phyloP scores from a whole-genome alignment of 2,113 vertebrate genomes.

The Neopipo cinnamomea region DNA sequence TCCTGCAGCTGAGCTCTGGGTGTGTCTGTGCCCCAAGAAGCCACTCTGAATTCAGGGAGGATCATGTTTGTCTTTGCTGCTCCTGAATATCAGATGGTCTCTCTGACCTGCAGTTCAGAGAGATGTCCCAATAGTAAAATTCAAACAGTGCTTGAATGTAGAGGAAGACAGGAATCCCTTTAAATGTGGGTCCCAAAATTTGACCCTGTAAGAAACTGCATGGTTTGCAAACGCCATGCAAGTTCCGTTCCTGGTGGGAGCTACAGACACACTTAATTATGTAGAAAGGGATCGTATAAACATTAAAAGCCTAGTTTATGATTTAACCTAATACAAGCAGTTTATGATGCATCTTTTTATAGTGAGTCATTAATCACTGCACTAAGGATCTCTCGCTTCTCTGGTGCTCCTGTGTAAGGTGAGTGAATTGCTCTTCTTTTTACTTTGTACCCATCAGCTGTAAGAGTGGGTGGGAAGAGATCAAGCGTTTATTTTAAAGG shows the following conservation, averaged over 20 bases:
- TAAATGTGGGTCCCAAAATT: background rate
- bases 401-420: background rate
- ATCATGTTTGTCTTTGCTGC: background rate
- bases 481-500: background rate
- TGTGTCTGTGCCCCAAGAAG: background rate
- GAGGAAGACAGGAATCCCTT: background rate
- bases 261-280: conserved; percentile 6
- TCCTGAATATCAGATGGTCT: background rate
- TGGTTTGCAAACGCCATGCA: background rate
- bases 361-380: conserved; percentile 31
- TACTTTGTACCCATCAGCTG: background rate
- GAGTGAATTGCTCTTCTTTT: conserved; percentile 6
- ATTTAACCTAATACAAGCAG: conserved; percentile 41
- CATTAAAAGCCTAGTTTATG: conserved; percentile 46
- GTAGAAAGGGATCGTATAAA: conserved; percentile 33
- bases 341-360: conserved; percentile 63
- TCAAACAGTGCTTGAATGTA: background rate
- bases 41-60: background rate
- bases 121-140: background rate
- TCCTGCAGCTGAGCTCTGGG: background rate
- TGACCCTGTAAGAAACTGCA: background rate
- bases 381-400: background rate
- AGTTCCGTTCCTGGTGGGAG: background rate
- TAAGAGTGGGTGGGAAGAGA: background rate
- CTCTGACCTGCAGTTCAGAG: background rate